These are phyloP conservation scores for Araneus ventricosus DNA, from an alignment of 1,140 invertebrate species.

Conservation along the genomic window DNA sequence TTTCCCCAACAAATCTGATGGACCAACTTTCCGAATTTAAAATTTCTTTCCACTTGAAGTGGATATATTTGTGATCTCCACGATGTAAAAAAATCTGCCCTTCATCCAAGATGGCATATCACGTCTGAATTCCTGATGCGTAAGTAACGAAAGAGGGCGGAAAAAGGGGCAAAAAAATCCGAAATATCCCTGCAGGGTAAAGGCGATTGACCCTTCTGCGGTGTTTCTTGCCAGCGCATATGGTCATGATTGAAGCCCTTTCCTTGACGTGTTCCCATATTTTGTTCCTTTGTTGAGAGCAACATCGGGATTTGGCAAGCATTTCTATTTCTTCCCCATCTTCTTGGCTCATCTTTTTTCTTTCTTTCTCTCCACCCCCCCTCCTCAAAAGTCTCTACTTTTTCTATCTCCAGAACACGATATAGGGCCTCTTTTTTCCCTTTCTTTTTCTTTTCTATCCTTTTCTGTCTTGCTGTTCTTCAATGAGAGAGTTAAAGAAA, in stretches of 20 bases:
- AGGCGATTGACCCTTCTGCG: slow-evolving; percentile 74
- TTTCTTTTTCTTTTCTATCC: not conserved
- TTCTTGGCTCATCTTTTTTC: slow-evolving; percentile 50
- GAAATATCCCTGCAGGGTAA: slow-evolving; percentile 62
- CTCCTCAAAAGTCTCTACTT: no score
- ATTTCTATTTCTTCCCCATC: slow-evolving; percentile 65
- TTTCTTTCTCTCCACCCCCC: not conserved
- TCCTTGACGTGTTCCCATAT: slow-evolving; percentile 73
- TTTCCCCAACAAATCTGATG: slow-evolving; percentile 10
- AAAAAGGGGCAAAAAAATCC: not conserved
- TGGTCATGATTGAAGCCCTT: slow-evolving; percentile 72
- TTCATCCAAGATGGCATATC: slow-evolving; percentile 61
- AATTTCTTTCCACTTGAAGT: slow-evolving; percentile 48
- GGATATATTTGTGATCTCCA: slow-evolving; percentile 72
- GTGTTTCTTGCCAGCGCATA: slow-evolving; percentile 65
- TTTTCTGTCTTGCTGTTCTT: not conserved
- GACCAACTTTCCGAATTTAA: slow-evolving; percentile 12
- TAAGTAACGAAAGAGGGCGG: slow-evolving; percentile 47
- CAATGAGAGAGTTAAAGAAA: slow-evolving; percentile 72
- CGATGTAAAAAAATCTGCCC: slow-evolving; percentile 7
- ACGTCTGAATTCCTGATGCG: slow-evolving; percentile 66
- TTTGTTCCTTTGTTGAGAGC: slow-evolving; percentile 73
- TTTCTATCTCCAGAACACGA: slow-evolving; percentile 70
- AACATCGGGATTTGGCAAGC: slow-evolving; percentile 75
- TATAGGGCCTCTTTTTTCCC: slow-evolving; percentile 38